Base-by-base conservation (phyloP, 2,888 invertebrate species). In the Calameuta pallipes region DNA sequence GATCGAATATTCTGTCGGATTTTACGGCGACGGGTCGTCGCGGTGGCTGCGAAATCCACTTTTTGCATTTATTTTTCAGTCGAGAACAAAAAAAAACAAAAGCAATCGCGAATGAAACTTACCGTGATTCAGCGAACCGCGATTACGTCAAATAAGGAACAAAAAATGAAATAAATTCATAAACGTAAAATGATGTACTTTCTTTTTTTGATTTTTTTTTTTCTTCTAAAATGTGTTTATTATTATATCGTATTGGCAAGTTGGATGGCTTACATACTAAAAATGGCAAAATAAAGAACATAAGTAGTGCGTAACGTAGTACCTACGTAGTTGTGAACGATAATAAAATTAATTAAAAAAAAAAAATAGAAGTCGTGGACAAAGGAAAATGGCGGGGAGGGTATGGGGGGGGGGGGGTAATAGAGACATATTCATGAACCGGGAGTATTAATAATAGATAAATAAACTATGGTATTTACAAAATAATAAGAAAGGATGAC, bases 211-310 rank as follows among this genome's bases (percentile, higher is more conserved):
- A 83, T 87, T 81, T 82, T 88, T 81, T 81, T 88, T 75, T 78
- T 75, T 78, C 73, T 76, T 79, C 86, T 87, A 91, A 91, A 88
- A 88, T 90, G 88, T 91, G 41, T 41, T 41, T 41, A 41, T 91
- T 91, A 90, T 91, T 91, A 83, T 88, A 88, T 88, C 84, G 86
- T 89, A 89, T 90, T 90, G 91, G 91, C 91, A 91, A 91, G 90
- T 90, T 89, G 86, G 85, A 87, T 89, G 87, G 87, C 90, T 91
- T 90, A 91, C 89, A 89, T 86, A 82, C 89, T 89, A 88, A 88
- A 78, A 89, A 87, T 87, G 86, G 85, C 87, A 87, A 86, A 88
- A 84, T 37, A 81, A 84, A 85, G 84, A 88, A 87, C 83, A 77
- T 86, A 86, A 85, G 81, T 85, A 84, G 35, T 80, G 41, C 41